Conservation (phyloP, 2,888 invertebrate species). For the Drosophila affinis region DNA sequence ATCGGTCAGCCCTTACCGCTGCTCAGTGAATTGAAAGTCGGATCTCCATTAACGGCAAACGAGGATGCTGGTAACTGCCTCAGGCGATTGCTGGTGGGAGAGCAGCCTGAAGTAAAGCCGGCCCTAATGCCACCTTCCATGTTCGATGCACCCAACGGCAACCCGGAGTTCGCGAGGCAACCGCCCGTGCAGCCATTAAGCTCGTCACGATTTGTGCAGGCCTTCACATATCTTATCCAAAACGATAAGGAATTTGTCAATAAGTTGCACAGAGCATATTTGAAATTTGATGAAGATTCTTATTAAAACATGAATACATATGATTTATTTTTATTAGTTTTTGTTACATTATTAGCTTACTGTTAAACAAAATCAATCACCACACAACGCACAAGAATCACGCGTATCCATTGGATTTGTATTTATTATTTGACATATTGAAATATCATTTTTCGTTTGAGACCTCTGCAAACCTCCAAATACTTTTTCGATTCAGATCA, state of each 20-base stretch:
- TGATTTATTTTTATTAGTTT: background rate
- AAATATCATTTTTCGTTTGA: background rate
- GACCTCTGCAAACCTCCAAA: background rate
- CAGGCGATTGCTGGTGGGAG: slow-evolving; percentile 57
- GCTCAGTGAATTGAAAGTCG: slow-evolving; percentile 79
- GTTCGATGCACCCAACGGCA: slow-evolving; percentile 87
- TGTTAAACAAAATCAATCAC: too few species aligned
- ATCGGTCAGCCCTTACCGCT: slow-evolving; percentile 42
- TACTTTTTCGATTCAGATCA: background rate
- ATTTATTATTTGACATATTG: background rate
- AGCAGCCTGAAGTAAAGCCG: slow-evolving; percentile 86
- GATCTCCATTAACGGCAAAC: slow-evolving; percentile 51
- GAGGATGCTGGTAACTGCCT: slow-evolving; percentile 67
- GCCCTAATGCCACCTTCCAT: slow-evolving; percentile 94
- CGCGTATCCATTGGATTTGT: background rate
- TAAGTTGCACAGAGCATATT: slow-evolving; percentile 95
- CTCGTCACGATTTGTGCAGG: slow-evolving; percentile 94
- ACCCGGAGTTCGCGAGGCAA: slow-evolving; percentile 75
- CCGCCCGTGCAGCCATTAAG: slow-evolving; percentile 88
- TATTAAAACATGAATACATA: background rate
- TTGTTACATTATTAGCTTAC: background rate
- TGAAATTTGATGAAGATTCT: slow-evolving; percentile 84
- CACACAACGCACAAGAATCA: too few species aligned
- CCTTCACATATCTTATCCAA: slow-evolving; percentile 93
- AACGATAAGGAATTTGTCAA: slow-evolving; percentile 94